phyloP scores from a whole-genome alignment of 1,140 invertebrate genomes.

The Rhizoglyphus robini region DNA sequence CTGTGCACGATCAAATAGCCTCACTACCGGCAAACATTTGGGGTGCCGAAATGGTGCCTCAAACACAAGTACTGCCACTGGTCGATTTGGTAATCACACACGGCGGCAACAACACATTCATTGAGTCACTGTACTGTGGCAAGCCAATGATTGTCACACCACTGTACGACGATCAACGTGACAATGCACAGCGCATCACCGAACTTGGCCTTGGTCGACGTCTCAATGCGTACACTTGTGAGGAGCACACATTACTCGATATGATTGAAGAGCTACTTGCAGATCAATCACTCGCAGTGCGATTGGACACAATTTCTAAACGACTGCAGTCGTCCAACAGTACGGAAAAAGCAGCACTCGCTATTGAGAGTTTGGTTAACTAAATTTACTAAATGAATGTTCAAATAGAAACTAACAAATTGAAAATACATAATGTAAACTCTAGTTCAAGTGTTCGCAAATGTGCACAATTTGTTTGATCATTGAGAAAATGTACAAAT shows the following conservation, averaged over 20 bases:
- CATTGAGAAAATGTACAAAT: neutral
- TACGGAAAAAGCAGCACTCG: neutral
- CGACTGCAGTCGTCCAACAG: slow-evolving; percentile 14
- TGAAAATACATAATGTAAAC: neutral
- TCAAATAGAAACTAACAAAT: neutral
- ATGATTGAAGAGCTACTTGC: slow-evolving; percentile 17
- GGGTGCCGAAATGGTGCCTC: slow-evolving; percentile 7
- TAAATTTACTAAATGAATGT: neutral
- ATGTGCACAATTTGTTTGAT: neutral
- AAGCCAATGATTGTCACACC: slow-evolving; percentile 16
- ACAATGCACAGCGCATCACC: slow-evolving; percentile 17
- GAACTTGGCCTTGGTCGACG: slow-evolving; percentile 4
- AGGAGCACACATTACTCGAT: neutral
- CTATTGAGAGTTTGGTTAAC: neutral
- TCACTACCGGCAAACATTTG: slow-evolving; percentile 22
- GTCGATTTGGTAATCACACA: slow-evolving; percentile 20
- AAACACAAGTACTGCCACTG: neutral
- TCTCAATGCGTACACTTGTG: neutral
- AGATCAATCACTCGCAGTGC: slow-evolving; percentile 12
- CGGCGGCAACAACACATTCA: slow-evolving; percentile 20
- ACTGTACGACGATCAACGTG: slow-evolving; percentile 18
- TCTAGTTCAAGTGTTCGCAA: neutral
- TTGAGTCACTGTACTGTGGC: slow-evolving; percentile 12
- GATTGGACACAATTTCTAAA: slow-evolving; percentile 10
- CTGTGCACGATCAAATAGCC: neutral